Conservation (phyloP, 2,888 invertebrate genomes). For the Eueremaeus valkanovi region DNA sequence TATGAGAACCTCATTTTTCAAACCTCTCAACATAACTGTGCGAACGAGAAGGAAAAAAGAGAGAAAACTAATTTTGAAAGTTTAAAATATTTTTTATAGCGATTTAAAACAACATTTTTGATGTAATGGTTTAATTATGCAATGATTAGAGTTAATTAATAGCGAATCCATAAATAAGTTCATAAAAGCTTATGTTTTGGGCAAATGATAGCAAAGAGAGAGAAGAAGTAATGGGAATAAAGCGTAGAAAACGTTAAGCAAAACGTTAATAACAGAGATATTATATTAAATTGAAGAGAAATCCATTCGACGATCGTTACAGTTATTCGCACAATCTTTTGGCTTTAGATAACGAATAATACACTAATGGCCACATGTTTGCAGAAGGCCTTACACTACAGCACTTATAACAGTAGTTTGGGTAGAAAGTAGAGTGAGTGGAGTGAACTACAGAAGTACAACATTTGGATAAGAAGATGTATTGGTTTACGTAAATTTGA, state of each 20-base stretch:
- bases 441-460: background rate
- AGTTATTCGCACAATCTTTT: constrained; percentile 29
- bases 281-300: constrained; percentile 26
- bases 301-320: background rate
- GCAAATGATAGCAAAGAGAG: background rate
- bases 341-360: constrained; percentile 27
- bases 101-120: background rate
- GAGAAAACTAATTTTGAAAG: background rate
- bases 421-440: too few relatives aligned
- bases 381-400: background rate
- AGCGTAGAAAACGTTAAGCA: background rate
- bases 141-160: constrained; percentile 2
- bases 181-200: background rate
- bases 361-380: constrained; percentile 31
- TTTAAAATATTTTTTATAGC: background rate
- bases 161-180: constrained; percentile 17
- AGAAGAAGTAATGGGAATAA: background rate
- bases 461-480: constrained; percentile 15
- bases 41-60: background rate
- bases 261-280: constrained; percentile 21
- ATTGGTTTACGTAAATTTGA: constrained; percentile 35
- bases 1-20: constrained; percentile 23
- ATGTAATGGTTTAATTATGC: background rate
- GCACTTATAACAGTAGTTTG: background rate
- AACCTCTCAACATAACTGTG: background rate